phyloP scores from a whole-genome alignment of 2,888 invertebrate species.

The Belgica antarctica region DNA sequence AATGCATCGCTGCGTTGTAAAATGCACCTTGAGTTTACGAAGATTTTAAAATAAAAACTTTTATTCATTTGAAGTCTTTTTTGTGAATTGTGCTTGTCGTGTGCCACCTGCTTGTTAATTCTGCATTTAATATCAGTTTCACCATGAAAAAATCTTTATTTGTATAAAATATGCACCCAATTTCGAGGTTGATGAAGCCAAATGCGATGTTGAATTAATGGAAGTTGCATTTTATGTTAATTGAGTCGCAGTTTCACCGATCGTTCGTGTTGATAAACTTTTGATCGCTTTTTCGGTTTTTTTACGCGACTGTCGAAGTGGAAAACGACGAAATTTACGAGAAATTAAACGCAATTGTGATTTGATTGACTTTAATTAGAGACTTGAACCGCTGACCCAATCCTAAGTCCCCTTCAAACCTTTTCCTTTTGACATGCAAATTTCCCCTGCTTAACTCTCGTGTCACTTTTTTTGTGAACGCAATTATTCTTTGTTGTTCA shows the following conservation, averaged over 20 bases:
- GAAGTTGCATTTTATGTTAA: too few species aligned
- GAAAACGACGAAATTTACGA: too few species aligned
- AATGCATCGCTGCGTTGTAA: conserved; percentile 31
- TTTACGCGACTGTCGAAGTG: too few species aligned
- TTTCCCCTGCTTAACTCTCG: not conserved
- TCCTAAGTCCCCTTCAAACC: too few species aligned
- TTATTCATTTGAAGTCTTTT: conserved; percentile 2
- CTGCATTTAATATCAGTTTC: not conserved
- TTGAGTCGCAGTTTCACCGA: too few species aligned
- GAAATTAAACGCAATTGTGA: too few species aligned
- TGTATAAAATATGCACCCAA: not conserved
- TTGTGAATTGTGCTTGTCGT: conserved; percentile 12
- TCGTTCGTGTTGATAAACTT: too few species aligned
- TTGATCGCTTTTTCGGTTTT: too few species aligned
- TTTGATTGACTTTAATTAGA: too few species aligned
- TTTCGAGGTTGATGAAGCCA: not conserved
- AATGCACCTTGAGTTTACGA: conserved; percentile 25
- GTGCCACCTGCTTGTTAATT: conserved; percentile 36
- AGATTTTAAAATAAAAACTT: conserved; percentile 17
- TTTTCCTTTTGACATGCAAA: not conserved
- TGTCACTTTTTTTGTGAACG: too few species aligned
- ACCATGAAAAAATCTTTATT: not conserved
- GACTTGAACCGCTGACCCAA: too few species aligned
- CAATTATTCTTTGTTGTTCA: not conserved
- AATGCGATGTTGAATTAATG: too few species aligned